These are phyloP conservation scores for Parnassius apollo DNA, from an alignment of 2,888 invertebrate genomes.

Conservation along the genomic window DNA sequence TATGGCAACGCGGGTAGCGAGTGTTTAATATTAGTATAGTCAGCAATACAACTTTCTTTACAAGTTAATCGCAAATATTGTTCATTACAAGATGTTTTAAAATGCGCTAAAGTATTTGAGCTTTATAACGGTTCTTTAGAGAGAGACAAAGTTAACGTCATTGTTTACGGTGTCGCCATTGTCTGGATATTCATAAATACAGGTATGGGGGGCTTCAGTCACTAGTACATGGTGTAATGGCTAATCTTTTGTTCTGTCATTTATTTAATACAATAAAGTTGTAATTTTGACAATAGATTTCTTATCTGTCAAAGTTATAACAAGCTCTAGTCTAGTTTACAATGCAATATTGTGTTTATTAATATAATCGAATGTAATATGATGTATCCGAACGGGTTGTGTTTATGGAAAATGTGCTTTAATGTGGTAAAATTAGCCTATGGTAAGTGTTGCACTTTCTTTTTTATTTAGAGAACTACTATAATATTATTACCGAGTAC, in stretches of 20 bases:
- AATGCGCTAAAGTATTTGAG: conserved; percentile 11
- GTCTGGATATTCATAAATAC: conserved; percentile 66
- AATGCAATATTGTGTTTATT: conserved; percentile 58
- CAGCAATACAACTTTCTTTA: not conserved
- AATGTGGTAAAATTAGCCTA: conserved; percentile 37
- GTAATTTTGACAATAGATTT: conserved; percentile 37
- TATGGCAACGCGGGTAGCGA: too few relatives aligned
- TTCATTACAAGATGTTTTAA: not conserved
- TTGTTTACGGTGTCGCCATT: conserved; percentile 70
- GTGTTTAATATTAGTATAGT: not conserved
- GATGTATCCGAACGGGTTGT: conserved; percentile 70
- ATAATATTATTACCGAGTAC: conserved; percentile 17
- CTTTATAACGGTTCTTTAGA: conserved; percentile 30
- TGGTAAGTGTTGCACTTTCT: conserved; percentile 60
- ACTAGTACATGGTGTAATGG: conserved; percentile 72
- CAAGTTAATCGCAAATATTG: not conserved
- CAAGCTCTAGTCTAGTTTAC: conserved; percentile 34
- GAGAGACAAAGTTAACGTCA: conserved; percentile 52
- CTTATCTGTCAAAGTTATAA: conserved; percentile 32
- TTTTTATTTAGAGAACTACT: conserved; percentile 13
- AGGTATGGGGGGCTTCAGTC: conserved; percentile 74
- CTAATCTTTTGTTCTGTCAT: conserved; percentile 74
- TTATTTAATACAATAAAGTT: conserved; percentile 45
- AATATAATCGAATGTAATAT: conserved; percentile 49
- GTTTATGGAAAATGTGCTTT: conserved; percentile 75